Percentiles rank a stretch among this genome's conserved stretches.
These are phyloP conservation scores for Nyctibius bracteatus DNA, from an alignment of 2,113 vertebrate genomes.

Conservation along the genomic window DNA sequence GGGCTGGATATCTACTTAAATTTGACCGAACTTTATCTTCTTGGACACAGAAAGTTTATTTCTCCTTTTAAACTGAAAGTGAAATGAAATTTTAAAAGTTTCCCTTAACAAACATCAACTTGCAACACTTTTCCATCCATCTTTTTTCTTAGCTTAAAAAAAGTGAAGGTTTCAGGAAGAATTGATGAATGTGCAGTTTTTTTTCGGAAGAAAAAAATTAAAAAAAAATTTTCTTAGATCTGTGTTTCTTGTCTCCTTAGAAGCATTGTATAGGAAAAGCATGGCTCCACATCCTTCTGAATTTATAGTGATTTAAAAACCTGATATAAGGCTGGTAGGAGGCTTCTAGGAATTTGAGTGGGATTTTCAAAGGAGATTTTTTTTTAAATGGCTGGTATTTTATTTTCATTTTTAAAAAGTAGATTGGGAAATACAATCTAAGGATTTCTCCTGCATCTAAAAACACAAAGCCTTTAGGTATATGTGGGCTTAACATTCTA, in stretches of 20 bases:
- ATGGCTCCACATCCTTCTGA: not conserved
- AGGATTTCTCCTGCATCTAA: not conserved
- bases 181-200: not conserved
- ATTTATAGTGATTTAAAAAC: not conserved
- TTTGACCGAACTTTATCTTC: not conserved
- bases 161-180: not conserved
- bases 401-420: not conserved
- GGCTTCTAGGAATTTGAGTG: not conserved
- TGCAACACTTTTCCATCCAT: rapidly evolving
- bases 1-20: not conserved
- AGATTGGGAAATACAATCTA: not conserved
- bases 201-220: not conserved
- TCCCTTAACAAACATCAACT: not conserved
- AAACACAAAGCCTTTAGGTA: not conserved
- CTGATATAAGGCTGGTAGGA: not conserved
- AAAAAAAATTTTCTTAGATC: not conserved
- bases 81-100: not conserved
- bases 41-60: not conserved
- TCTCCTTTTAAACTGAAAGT: not conserved
- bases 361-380: not conserved
- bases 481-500: not conserved
- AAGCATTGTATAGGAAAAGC: not conserved
- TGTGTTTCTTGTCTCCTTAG: not conserved
- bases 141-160: not conserved
- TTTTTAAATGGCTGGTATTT: not conserved